Conservation (phyloP, 2,113 vertebrate genomes). For the Sinocyclocheilus anophthalmus region DNA sequence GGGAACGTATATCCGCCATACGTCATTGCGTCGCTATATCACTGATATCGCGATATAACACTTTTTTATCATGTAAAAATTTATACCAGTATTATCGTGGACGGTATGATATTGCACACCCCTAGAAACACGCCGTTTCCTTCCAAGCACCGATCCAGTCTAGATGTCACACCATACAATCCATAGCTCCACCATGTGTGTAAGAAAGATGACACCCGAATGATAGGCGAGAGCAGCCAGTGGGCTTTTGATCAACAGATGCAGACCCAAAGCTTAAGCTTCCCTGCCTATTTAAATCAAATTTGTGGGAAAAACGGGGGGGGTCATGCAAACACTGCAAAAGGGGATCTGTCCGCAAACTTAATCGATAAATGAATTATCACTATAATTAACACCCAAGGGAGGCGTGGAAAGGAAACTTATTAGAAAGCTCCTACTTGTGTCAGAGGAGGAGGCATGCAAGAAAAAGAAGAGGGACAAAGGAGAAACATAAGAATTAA, state of each 20-base stretch:
- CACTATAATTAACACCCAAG: constrained; percentile 54
- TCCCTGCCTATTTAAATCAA: constrained; percentile 52
- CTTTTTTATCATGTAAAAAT: no score
- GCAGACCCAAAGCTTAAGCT: constrained; percentile 43
- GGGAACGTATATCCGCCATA: no score
- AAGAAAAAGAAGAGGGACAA: not conserved
- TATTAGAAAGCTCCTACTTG: constrained; percentile 52
- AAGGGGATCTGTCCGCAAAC: constrained; percentile 61
- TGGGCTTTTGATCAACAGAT: constrained; percentile 56
- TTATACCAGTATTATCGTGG: no score
- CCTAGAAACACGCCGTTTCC: constrained; percentile 14
- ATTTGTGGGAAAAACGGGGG: constrained; percentile 44
- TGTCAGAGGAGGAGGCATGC: constrained; percentile 30
- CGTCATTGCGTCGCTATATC: no score
- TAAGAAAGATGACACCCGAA: constrained; percentile 46
- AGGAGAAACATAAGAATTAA: constrained; percentile 32
- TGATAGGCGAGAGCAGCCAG: constrained; percentile 30
- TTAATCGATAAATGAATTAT: constrained; percentile 57
- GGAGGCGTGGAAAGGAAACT: constrained; percentile 44
- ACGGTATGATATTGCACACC: no score
- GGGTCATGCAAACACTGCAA: constrained; percentile 42
- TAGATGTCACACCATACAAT: constrained; percentile 20
- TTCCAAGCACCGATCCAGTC: constrained; percentile 30
- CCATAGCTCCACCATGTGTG: constrained; percentile 12
- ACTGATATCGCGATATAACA: no score